These are phyloP conservation scores for Galagoides demidoff DNA, from an alignment of 2,797 vertebrate genomes.

Conservation along the genomic window DNA sequence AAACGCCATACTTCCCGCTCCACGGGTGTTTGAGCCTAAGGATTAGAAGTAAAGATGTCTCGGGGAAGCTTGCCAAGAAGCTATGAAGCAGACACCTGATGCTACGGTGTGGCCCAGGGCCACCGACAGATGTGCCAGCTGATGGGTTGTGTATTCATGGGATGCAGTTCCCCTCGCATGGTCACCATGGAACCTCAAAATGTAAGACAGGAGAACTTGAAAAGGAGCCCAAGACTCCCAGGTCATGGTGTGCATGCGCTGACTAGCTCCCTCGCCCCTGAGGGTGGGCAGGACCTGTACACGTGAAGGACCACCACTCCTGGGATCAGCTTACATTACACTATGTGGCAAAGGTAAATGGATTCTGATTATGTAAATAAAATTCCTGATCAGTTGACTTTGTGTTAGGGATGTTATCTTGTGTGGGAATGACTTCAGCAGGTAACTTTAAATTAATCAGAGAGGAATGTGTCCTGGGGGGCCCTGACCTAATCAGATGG, in stretches of 20 bases:
- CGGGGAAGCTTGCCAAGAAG: background rate
- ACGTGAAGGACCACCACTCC: too few species aligned
- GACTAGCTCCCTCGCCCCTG: fast-evolving
- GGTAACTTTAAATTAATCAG: background rate
- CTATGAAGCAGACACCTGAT: background rate
- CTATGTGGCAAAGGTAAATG: background rate
- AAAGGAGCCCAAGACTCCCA: background rate
- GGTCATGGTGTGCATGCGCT: background rate
- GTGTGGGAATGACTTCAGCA: background rate
- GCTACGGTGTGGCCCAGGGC: background rate
- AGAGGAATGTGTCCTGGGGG: background rate
- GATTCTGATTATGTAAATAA: background rate
- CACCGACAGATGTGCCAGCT: background rate
- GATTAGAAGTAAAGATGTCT: constrained; percentile 40
- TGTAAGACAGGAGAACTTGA: background rate
- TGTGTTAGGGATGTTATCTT: background rate
- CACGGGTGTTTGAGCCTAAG: background rate
- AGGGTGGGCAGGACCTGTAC: background rate
- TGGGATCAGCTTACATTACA: too few species aligned
- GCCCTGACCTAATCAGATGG: background rate
- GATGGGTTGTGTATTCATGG: fast-evolving
- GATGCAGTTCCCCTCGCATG: background rate
- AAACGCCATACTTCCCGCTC: background rate
- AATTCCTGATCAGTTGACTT: background rate
- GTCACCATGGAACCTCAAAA: background rate